phyloP scores from a whole-genome alignment of 1,140 invertebrate genomes.

The Zophobas morio region DNA sequence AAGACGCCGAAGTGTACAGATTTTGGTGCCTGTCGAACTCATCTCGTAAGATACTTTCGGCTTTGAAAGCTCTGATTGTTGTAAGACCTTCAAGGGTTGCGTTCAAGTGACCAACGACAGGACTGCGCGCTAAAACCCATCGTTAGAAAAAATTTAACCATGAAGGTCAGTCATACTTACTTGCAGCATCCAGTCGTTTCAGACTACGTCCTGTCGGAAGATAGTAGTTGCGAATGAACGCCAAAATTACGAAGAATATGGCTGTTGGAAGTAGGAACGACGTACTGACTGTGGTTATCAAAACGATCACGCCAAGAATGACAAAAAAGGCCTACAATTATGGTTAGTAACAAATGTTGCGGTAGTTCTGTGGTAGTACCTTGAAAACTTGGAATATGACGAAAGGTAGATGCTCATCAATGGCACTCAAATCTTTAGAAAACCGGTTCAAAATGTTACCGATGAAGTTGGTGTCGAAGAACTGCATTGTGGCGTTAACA shows the following conservation, averaged over 20 bases:
- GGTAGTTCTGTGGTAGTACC: conserved; percentile 34
- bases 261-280: conserved; percentile 66
- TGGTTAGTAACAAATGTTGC: background rate
- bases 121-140: conserved; percentile 67
- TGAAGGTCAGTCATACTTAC: conserved; percentile 81
- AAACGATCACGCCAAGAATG: conserved; percentile 46
- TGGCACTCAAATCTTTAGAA: background rate
- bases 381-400: conserved; percentile 53
- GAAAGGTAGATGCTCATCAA: conserved; percentile 60
- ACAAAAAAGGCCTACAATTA: conserved; percentile 37
- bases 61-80: conserved; percentile 88
- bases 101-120: conserved; percentile 79
- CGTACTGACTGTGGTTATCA: conserved; percentile 54
- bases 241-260: conserved; percentile 71
- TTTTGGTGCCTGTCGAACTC: conserved; percentile 87
- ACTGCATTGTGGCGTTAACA: conserved; percentile 59
- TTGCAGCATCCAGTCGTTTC: conserved; percentile 76
- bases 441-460: too few species aligned
- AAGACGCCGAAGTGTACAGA: conserved; percentile 77
- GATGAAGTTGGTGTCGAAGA: conserved; percentile 55
- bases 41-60: conserved; percentile 81
- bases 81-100: conserved; percentile 80
- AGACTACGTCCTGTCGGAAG: conserved; percentile 75
- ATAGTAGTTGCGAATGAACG: conserved; percentile 73
- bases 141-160: background rate